Evolutionary conservation across 2,113 vertebrate species (phyloP), one percentile per base, ranked within the genome.

Genomic region (Apus apus): DNA sequence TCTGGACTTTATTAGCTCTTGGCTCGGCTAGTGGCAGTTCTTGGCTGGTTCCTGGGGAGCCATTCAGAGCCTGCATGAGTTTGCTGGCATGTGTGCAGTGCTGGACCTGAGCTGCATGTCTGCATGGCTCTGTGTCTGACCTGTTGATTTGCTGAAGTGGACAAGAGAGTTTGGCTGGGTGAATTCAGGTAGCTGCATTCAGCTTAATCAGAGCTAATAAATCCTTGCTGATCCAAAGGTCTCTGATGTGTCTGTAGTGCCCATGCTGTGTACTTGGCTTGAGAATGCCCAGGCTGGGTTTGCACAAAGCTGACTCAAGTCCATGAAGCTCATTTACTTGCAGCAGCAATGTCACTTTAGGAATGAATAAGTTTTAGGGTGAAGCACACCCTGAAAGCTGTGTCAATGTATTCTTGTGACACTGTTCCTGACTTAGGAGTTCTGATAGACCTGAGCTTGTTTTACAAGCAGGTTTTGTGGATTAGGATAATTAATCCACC

Each of bases 201-300:
- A 32, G 60, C 27, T 68, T 38, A 54, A 11, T 21, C 5, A 36
- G 32, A 56, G 53, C 46, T 70, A 3, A 9, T 29, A 74, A 72
- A 29, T 50, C 19, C 54, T 34, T 0, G 0, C 54, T 57, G 58
- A 11, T 30, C 15, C n/a, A 26, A 0, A 40, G 11, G 18, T 45
- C 19, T 58, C 22, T 7, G 7, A 1, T 21, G 40, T 40, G 29
- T 29, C 62, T 80, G 45, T 45, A 46, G 54, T 48, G 56, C 64
- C 73, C 10, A 1, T n/a, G 30, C 48, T 2, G 17, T 2, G 3
- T 19, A 68, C 38, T 22, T 32, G 60, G 29, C 27, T 32, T 62
- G 80, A 75, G 27, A 45, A 14, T 5, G 12, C 72, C 34, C 30
- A 54, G 60, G 45, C 40, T 53, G 67, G 54, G 2, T 25, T 56